A percentile compares a stretch with the other conserved stretches of the same genome.
These are phyloP conservation scores for Pelodiscus sinensis DNA, from an alignment of 2,113 vertebrate species.

Conservation along the genomic window DNA sequence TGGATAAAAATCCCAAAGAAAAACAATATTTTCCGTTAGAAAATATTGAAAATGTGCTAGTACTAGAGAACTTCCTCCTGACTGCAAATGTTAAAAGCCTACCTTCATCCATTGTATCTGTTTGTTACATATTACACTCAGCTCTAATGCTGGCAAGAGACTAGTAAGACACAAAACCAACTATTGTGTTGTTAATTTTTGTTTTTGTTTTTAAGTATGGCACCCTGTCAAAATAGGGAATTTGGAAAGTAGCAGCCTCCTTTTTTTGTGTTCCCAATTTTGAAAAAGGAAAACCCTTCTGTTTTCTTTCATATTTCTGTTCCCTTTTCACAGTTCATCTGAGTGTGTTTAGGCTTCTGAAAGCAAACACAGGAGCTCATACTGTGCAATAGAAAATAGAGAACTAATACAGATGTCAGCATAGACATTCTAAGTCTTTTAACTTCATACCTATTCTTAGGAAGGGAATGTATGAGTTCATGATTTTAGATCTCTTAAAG, in stretches of 20 bases:
- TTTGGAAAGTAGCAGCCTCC: neutral
- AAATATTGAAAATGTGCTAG: neutral
- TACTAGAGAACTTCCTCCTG: neutral
- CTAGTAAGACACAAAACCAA: neutral
- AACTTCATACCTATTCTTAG: neutral
- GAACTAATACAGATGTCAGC: neutral
- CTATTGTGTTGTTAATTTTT: neutral
- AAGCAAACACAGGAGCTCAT: neutral
- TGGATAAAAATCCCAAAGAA: neutral
- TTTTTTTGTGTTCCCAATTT: neutral
- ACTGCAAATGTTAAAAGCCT: neutral
- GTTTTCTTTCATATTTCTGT: neutral
- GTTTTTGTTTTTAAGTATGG: rapidly evolving
- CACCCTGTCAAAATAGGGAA: neutral
- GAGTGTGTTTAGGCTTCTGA: neutral
- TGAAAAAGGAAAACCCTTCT: neutral
- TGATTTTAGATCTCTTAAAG: neutral
- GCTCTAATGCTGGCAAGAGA: neutral
- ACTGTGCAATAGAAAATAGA: neutral
- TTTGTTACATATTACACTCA: neutral
- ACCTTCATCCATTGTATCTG: neutral
- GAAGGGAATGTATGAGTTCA: neutral
- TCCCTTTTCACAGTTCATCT: neutral
- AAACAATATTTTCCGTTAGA: constrained; percentile 28
- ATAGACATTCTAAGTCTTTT: neutral